Evolutionary conservation across 2,797 vertebrate species (phyloP).

Genomic region (Simalia tracyae): DNA sequence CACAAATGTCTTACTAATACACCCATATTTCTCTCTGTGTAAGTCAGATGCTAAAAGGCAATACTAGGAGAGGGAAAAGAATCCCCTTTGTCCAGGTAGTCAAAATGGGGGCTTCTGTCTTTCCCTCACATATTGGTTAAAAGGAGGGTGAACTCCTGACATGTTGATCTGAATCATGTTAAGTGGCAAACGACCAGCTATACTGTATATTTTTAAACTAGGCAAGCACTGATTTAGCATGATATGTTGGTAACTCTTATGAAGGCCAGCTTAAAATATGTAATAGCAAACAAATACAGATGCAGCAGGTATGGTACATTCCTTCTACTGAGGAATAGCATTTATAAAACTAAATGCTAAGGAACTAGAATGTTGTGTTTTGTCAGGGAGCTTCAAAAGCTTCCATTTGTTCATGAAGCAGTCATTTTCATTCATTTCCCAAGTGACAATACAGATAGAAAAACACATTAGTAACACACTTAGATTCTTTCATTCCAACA

Average conservation of each 20-base stretch:
- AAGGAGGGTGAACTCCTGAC: slow-evolving; percentile 18
- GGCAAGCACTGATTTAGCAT: slow-evolving; percentile 8
- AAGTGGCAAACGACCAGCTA: background rate
- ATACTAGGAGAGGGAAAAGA: background rate
- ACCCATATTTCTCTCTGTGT: background rate
- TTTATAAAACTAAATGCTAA: slow-evolving; percentile 2
- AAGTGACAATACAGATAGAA: slow-evolving; percentile 13
- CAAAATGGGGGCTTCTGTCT: slow-evolving; percentile 40
- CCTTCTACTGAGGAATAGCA: slow-evolving; percentile 1
- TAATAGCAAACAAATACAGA: background rate
- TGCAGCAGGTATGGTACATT: background rate
- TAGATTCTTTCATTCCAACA: slow-evolving; percentile 37
- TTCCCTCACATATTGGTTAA: slow-evolving; percentile 20
- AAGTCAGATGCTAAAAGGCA: slow-evolving; percentile 8
- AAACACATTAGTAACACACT: background rate
- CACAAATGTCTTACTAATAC: background rate
- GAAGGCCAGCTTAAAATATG: background rate
- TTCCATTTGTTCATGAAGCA: background rate
- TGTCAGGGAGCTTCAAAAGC: background rate
- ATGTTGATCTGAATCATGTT: background rate
- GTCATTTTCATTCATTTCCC: slow-evolving; percentile 35
- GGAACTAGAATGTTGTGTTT: background rate
- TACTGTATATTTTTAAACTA: background rate
- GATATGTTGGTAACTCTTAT: slow-evolving; percentile 17
- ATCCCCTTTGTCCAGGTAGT: slow-evolving; percentile 31